Base-by-base conservation (phyloP, 2,888 invertebrate species). In the Mythimna albipuncta region DNA sequence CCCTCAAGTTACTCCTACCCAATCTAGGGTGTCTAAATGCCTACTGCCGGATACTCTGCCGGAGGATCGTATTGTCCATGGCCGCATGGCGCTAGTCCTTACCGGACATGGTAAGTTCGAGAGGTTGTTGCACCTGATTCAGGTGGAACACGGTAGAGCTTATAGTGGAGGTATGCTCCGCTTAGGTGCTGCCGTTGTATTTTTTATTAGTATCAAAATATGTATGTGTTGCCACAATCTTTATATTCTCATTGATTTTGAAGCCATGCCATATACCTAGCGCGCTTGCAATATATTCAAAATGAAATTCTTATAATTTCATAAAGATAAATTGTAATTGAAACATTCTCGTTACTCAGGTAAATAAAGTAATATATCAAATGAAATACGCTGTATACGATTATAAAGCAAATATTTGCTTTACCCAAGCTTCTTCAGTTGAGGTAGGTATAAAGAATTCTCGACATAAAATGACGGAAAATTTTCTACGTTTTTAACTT, bases 401-500 rank as follows among this genome's bases (percentile, higher is more conserved):
- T 80, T 82, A 74, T 77, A 69, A 84, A 72, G 69, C 54, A 84
- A 85, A 81, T 73, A 77, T 83, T 83, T 81, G 66, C 72, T 57
- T 76, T 72, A 32, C 58, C 62, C 64, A 58, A 85, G 64, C 64
- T 72, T 67, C 69, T 79, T 72, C 54, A 68, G 70, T 71, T 69
- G 58, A 64, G 64, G 54, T 75, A 72, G 38, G 21, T 70, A 75
- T 72, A 75, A 79, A 75, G 72, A 85, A 75, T 69, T 71, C 72
- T 65, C 71, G 57, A 80, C 69, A 77, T 50, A 77, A 78, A 85
- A 85, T 77, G 69, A 70, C 75, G 71, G 54, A 64, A 72, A 70
- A 77, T 74, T 82, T 78, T 75, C 70, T 67, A 76, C 82, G 62
- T 82, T 85, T 82, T 77, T 85, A 84, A 85, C 75, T 80, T 85